Percentiles rank a stretch among this genome's conserved stretches.
phyloP scores from a whole-genome alignment of 2,113 vertebrate genomes.

The Myiozetetes cayanensis region DNA sequence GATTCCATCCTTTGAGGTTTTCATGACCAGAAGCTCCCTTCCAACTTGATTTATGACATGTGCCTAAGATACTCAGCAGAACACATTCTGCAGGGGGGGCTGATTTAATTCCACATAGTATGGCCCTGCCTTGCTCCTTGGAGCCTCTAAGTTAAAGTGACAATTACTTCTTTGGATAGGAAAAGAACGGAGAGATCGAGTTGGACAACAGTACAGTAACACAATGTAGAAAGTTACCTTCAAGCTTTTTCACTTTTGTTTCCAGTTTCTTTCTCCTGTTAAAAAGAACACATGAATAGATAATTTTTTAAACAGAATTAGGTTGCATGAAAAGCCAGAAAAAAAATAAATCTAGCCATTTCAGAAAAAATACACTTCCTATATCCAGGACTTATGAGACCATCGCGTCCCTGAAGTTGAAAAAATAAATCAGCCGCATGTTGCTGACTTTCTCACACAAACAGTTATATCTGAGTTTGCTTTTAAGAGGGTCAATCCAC shows the following conservation, averaged over 20 bases:
- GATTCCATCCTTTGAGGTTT: background rate
- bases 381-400: background rate
- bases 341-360: background rate
- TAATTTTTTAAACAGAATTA: background rate
- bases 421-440: background rate
- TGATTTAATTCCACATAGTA: background rate
- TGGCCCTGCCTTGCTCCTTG: background rate
- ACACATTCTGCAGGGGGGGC: background rate
- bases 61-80: background rate
- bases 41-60: background rate
- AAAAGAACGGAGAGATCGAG: background rate
- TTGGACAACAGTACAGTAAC: background rate
- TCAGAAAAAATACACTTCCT: background rate
- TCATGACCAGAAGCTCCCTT: background rate
- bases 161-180: background rate
- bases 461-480: background rate
- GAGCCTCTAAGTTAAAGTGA: background rate
- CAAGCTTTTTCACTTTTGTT: constrained; percentile 82
- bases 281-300: background rate
- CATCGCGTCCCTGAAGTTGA: background rate
- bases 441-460: background rate
- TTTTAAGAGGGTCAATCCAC: background rate
- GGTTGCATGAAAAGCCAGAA: background rate
- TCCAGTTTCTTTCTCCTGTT: constrained; percentile 87
- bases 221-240: constrained; percentile 77